phyloP scores from a whole-genome alignment of 2,888 invertebrate genomes.

The Heteropelma amictum region DNA sequence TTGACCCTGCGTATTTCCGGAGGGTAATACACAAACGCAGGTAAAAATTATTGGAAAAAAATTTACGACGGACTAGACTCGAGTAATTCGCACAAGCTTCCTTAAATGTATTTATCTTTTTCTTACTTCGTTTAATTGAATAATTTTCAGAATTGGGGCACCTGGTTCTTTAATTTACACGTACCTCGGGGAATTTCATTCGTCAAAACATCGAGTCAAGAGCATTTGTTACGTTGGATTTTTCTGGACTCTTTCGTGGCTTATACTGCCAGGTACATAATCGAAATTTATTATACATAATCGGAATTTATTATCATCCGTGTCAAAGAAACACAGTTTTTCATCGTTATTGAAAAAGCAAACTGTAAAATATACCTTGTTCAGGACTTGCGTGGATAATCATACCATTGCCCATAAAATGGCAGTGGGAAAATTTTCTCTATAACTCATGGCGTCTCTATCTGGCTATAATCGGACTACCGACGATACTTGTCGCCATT shows the following conservation, averaged over 20 bases:
- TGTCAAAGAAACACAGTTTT: too few species aligned
- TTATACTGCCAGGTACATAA: constrained; percentile 80
- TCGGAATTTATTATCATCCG: background rate
- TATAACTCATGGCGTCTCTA: constrained; percentile 89
- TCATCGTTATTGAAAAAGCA: too few species aligned
- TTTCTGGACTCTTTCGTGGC: constrained; percentile 83
- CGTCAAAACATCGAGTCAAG: constrained; percentile 80
- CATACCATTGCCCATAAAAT: constrained; percentile 79
- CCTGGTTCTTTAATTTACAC: constrained; percentile 82
- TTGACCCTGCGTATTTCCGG: too few species aligned
- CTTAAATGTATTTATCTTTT: background rate
- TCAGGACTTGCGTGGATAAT: constrained; percentile 84
- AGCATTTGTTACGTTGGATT: constrained; percentile 83
- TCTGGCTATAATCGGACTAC: constrained; percentile 83
- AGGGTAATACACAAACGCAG: too few species aligned
- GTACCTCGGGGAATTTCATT: constrained; percentile 84
- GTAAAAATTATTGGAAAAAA: too few species aligned
- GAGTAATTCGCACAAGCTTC: too few species aligned
- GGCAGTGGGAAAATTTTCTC: constrained; percentile 74
- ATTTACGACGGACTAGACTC: too few species aligned
- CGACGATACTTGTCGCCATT: constrained; percentile 82
- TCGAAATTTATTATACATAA: background rate
- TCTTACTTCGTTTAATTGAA: background rate
- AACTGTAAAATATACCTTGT: background rate
- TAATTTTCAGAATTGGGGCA: constrained; percentile 77